Evolutionary conservation across 2,888 invertebrate species (phyloP), one percentile per base, ranked within the genome.

Genomic region (Diachrysia chrysitis): DNA sequence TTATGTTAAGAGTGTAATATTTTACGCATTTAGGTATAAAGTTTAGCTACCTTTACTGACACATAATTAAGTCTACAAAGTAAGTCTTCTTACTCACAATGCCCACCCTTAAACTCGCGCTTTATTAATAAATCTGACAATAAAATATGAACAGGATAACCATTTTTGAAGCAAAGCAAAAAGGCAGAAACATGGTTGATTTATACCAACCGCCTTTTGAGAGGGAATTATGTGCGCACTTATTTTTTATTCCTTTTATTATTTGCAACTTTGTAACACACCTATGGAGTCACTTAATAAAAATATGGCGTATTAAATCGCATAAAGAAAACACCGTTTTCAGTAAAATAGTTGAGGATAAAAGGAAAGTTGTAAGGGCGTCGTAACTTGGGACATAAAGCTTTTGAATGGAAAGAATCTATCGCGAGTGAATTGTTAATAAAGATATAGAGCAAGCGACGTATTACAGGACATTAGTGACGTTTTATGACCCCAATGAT

Each of bases 291-390:
- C 92, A 93, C 92, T 93, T 92, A 93, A 92, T 90, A 89, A 93
- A 93, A 93, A 93, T 91, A 94, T 92, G 88, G 91, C 91, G 90
- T 92, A 94, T 90, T 89, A 94, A 94, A 94, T 92, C 87, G 91
- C 88, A 92, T 92, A 94, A 94, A 94, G 95, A 94, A 94, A 94
- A 94, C 93, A 93, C 87, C 92, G 91, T 95, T 95, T 95, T 94
- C 92, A 93, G 93, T 51, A 93, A 94, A 90, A 94, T 94, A 92
- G 92, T 95, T 90, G 86, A 78, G 90, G 82, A 92, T 93, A 91
- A 93, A 94, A 93, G 92, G 91, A 92, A 93, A 93, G 92, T 90
- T 91, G 90, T 92, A 92, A 92, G 90, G 87, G 85, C 85, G 89
- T 94, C 95, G 94, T 95, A 93, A 95, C 90, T 90, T 82, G 69